Conservation (phyloP, 1,140 invertebrate genomes). For the Neodiprion lecontei region DNA sequence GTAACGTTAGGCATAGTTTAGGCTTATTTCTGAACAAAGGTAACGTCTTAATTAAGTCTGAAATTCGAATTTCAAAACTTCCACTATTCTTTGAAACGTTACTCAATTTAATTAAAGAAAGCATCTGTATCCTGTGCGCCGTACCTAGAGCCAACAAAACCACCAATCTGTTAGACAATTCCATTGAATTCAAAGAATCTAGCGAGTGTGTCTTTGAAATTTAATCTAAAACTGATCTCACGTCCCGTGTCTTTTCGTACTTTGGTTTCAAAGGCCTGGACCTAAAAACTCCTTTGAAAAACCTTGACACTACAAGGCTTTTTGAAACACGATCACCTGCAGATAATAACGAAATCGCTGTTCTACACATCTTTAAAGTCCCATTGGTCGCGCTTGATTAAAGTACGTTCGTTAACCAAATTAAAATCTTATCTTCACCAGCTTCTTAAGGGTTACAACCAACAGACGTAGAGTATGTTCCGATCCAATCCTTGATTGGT, state of each 20-base stretch:
- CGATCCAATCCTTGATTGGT: too few species aligned
- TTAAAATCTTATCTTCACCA: too few species aligned
- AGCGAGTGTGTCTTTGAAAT: background rate
- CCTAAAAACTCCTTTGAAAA: background rate
- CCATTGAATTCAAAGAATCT: background rate
- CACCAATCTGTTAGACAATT: slow-evolving; percentile 1
- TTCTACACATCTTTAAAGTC: background rate
- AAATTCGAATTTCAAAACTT: slow-evolving; percentile 24
- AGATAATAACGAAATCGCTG: background rate
- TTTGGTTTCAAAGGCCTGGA: background rate
- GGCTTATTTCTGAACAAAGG: slow-evolving; percentile 14
- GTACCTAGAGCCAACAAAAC: background rate
- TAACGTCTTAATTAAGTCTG: slow-evolving; percentile 24
- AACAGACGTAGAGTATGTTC: too few species aligned
- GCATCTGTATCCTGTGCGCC: background rate
- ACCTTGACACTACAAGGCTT: background rate
- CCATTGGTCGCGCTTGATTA: background rate
- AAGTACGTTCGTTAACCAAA: too few species aligned
- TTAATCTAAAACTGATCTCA: background rate
- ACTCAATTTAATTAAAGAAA: background rate
- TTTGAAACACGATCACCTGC: background rate
- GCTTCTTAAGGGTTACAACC: too few species aligned
- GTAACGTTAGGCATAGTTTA: background rate
- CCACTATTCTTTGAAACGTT: background rate
- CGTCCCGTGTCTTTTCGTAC: background rate